Evolutionary conservation across 2,888 invertebrate genomes (phyloP).

Genomic region (Caenorhabditis doughertyi): DNA sequence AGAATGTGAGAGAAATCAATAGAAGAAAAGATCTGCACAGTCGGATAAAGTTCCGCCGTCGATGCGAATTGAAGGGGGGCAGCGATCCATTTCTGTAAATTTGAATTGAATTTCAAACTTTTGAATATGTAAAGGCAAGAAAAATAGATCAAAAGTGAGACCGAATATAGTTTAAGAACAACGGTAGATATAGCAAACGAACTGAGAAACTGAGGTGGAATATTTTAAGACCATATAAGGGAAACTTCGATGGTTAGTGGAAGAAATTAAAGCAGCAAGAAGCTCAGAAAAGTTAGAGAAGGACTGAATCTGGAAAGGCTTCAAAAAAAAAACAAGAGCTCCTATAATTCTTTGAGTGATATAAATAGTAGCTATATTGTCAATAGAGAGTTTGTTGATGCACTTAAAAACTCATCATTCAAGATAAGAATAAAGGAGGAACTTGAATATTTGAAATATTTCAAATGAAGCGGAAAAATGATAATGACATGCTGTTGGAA

Average conservation of each 20-base stretch:
- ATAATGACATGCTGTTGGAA: not conserved
- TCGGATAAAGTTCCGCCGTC: conserved; percentile 57
- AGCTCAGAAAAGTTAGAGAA: too few species aligned
- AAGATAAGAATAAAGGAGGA: conserved; percentile 5
- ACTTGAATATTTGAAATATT: conserved; percentile 23
- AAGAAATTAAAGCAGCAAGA: too few species aligned
- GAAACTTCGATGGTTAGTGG: too few species aligned
- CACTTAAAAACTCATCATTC: not conserved
- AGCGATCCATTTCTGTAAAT: conserved; percentile 54
- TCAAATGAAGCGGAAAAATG: not conserved
- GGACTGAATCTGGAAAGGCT: too few species aligned
- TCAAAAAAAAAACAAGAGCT: not conserved
- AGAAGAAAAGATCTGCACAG: conserved; percentile 63
- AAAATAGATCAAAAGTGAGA: not conserved
- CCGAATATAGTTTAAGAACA: too few species aligned
- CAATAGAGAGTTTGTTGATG: not conserved
- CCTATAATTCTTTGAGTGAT: too few species aligned
- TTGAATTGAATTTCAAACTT: not conserved
- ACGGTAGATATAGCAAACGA: too few species aligned
- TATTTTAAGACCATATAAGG: too few species aligned
- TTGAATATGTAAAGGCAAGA: not conserved
- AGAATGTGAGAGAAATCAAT: not conserved
- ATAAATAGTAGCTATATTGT: not conserved
- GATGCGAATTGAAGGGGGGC: conserved; percentile 61
- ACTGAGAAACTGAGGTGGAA: too few species aligned